Percentiles rank a stretch among this genome's conserved stretches.
Evolutionary conservation across 2,888 invertebrate species (phyloP).

Genomic region (Julus scanicus): DNA sequence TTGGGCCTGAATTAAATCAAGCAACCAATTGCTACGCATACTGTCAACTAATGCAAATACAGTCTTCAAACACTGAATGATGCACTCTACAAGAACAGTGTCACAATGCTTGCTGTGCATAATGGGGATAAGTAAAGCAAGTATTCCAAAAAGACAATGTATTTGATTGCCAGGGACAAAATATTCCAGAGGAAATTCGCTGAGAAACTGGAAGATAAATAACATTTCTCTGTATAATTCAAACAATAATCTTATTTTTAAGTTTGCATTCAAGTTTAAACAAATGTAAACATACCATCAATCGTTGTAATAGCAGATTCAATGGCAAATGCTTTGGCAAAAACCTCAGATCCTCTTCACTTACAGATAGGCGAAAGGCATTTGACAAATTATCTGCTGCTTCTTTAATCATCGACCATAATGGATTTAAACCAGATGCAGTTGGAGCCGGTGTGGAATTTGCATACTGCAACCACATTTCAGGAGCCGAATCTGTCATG

Average conservation of each 20-base stretch:
- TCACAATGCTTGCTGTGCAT: not conserved
- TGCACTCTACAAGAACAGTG: not conserved
- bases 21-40: slow-evolving; percentile 44
- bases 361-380: not conserved
- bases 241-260: not conserved
- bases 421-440: not conserved
- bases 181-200: slow-evolving; percentile 47
- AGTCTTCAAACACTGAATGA: not conserved
- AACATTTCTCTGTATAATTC: not conserved
- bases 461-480: slow-evolving; percentile 45
- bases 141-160: slow-evolving; percentile 32
- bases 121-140: not conserved
- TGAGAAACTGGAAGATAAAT: not conserved
- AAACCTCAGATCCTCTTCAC: not conserved
- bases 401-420: slow-evolving; percentile 26
- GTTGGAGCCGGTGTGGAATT: not conserved
- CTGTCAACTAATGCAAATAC: slow-evolving; percentile 9
- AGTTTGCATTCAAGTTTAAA: not conserved
- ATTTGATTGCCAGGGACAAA: slow-evolving; percentile 49
- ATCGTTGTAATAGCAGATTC: not conserved
- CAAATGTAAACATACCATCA: not conserved
- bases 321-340: not conserved
- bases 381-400: not conserved
- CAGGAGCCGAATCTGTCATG: not conserved
- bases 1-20: not conserved